A percentile compares a stretch with the other conserved stretches of the same genome.
Conservation (phyloP, 2,797 vertebrate species). For the Spinus pinus region DNA sequence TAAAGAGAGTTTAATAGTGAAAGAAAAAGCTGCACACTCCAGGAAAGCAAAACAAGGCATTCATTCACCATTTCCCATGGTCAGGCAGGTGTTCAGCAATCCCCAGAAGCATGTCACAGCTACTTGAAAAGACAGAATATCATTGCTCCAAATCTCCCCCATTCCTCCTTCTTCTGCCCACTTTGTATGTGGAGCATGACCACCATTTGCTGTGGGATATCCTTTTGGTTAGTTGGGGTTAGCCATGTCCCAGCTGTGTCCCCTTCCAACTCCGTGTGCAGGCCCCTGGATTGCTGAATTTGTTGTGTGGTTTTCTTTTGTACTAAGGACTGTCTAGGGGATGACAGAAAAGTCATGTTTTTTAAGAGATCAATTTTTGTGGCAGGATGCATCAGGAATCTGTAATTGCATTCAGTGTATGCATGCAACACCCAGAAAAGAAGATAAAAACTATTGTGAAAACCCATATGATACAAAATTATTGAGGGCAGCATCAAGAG, state of each 20-base stretch:
- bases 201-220: neutral
- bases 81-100: neutral
- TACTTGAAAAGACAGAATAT: neutral
- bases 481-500: neutral
- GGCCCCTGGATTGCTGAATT: neutral
- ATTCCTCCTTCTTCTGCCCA: neutral
- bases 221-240: neutral
- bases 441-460: neutral
- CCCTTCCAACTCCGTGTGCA: neutral
- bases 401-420: neutral
- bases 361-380: neutral
- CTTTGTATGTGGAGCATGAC: neutral
- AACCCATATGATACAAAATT: neutral
- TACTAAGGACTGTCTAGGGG: neutral
- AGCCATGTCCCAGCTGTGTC: neutral
- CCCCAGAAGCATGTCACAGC: neutral
- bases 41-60: neutral
- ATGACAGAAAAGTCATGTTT: neutral
- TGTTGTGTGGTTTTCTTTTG: neutral
- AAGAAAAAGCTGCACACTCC: neutral
- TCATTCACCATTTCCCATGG: neutral
- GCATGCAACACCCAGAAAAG: accelerated
- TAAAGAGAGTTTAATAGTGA: neutral
- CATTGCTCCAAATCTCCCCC: neutral
- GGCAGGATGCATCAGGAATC: neutral